Evolutionary conservation across 2,113 vertebrate genomes (phyloP), one percentile per base, ranked within the genome.

Genomic region (Protobothrops mucrosquamatus): DNA sequence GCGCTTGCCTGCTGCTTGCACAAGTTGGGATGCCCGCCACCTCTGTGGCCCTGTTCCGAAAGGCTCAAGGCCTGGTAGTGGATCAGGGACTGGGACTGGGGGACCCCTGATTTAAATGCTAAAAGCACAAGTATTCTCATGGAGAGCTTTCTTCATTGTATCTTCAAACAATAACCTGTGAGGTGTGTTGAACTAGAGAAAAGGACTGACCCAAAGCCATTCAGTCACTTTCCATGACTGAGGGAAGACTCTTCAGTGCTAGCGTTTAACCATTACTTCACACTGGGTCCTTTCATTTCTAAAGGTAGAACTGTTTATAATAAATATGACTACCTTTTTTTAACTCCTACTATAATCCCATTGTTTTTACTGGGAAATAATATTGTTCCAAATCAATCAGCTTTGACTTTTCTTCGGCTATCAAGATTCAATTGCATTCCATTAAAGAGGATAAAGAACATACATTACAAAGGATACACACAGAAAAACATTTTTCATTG

Each of bases 401-500:
- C 64, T 64, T 29, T 29, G 59, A 4, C 26, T 29, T 64, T 10
- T 64, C 59, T 64, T 61, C 11, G 0, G 95, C 64, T 61, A 93
- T 64, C 89, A 96, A n/a, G 48, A 93, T 43, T 29, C 96, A 97
- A 88, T 95, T 94, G 92, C 95, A 95, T 93, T 94, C 55, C 92
- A 97, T 94, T 95, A 93, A 95, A 94, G 95, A 91, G 54, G 93
- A 94, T 14, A 88, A 92, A 85, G 95, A 96, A 55, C 89, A 97
- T 96, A 11, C 92, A 93, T 90, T 96, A 11, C 91, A 93, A 92
- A 94, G 94, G 26, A n/a, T 69, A 14, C 64, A n/a, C 4, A n/a
- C 11, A 69, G 11, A 69, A 5, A 69, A 69, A 69, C 64, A 34
- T 69, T 69, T 69, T 69, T 15, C 24, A 48, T 18, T 26, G 14